Evolutionary conservation across 1,140 invertebrate genomes (phyloP).

Genomic region (Heliconius hewitsoni): DNA sequence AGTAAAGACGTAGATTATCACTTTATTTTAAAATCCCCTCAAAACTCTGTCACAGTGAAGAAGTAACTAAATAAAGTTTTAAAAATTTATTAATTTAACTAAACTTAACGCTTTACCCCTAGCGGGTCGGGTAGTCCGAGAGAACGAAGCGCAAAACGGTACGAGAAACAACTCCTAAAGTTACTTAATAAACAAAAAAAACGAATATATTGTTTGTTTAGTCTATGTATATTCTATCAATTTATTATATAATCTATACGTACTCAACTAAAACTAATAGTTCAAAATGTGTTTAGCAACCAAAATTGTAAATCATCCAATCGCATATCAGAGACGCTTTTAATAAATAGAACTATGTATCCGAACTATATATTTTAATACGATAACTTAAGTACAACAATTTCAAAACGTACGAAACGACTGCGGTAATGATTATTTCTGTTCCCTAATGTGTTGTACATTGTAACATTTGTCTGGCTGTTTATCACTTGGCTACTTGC

Average conservation of each 20-base stretch:
- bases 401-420: constrained; percentile 16
- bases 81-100: no score
- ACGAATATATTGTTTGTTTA: background rate
- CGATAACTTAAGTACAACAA: constrained; percentile 10
- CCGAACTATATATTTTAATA: background rate
- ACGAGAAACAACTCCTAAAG: no score
- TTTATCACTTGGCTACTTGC: constrained; percentile 44
- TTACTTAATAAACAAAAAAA: no score
- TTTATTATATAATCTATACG: background rate
- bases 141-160: no score
- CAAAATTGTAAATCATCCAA: background rate
- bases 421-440: constrained; percentile 23
- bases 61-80: no score
- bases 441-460: constrained; percentile 31
- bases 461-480: constrained; percentile 40
- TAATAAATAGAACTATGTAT: background rate
- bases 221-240: background rate
- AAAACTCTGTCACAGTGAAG: no score
- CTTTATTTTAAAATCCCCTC: no score
- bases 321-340: background rate
- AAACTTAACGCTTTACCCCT: no score
- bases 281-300: background rate
- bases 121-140: no score
- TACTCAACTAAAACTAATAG: background rate
- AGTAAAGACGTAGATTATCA: no score